These are phyloP conservation scores for Xenops minutus DNA, from an alignment of 2,797 vertebrate genomes.

Conservation along the genomic window DNA sequence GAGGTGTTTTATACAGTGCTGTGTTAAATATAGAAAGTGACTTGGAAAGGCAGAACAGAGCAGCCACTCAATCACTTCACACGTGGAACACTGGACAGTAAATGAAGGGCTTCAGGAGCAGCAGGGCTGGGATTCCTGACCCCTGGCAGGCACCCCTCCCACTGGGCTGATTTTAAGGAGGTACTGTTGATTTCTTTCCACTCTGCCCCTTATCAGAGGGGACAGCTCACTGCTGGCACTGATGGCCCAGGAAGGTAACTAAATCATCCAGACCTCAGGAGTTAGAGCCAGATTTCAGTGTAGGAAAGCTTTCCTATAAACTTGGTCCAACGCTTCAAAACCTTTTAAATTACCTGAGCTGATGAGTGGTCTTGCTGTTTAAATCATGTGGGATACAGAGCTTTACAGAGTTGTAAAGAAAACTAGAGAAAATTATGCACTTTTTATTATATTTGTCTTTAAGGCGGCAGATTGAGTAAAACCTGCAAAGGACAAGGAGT, in stretches of 20 bases:
- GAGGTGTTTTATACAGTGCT: neutral
- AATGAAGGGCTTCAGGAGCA: neutral
- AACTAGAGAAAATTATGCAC: neutral
- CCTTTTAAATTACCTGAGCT: neutral
- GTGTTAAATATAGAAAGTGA: neutral
- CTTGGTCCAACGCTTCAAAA: neutral
- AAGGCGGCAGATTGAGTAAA: neutral
- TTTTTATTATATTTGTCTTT: neutral
- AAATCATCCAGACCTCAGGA: neutral
- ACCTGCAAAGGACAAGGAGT: neutral
- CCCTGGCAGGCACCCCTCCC: neutral
- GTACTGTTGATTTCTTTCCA: neutral
- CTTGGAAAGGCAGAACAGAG: neutral
- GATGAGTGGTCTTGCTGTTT: neutral
- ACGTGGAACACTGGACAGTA: neutral
- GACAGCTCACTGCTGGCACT: neutral
- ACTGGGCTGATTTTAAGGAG: neutral
- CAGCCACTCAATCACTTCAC: neutral
- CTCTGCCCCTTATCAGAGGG: neutral
- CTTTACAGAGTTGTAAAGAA: neutral
- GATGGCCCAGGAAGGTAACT: neutral
- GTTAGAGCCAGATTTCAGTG: neutral
- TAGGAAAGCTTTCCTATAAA: neutral
- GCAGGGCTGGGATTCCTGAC: neutral
- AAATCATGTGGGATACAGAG: neutral